Conservation (phyloP, 2,113 vertebrate genomes). For the Hippolais icterina region DNA sequence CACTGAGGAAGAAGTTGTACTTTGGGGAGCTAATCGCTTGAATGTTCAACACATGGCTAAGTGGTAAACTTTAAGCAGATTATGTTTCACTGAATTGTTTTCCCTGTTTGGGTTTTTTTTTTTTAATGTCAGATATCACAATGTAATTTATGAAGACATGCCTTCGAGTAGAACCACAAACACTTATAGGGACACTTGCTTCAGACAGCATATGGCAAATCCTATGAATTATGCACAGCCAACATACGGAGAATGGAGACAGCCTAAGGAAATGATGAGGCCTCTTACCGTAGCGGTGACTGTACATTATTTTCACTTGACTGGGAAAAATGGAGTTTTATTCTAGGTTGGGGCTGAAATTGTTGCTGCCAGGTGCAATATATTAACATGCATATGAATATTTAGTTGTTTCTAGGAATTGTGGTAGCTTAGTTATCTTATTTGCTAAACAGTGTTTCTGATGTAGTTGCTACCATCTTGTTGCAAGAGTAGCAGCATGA, state of each 20-base stretch:
- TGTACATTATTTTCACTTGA: slow-evolving; percentile 34
- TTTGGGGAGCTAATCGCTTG: slow-evolving; percentile 42
- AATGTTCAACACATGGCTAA: slow-evolving; percentile 44
- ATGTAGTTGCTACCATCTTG: background rate
- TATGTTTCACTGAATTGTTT: slow-evolving; percentile 59
- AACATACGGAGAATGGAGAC: slow-evolving; percentile 37
- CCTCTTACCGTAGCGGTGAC: background rate
- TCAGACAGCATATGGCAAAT: slow-evolving; percentile 61
- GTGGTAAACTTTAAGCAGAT: slow-evolving; percentile 50
- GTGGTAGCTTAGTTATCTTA: background rate
- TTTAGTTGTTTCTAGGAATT: slow-evolving; percentile 31
- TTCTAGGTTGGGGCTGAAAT: background rate
- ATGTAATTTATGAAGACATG: slow-evolving; percentile 21
- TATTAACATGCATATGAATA: slow-evolving; percentile 13
- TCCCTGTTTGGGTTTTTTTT: slow-evolving; percentile 15
- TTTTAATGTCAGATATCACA: slow-evolving; percentile 34
- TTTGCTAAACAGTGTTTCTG: background rate
- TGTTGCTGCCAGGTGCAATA: slow-evolving; percentile 9
- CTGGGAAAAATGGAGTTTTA: slow-evolving; percentile 28
- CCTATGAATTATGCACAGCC: slow-evolving; percentile 70
- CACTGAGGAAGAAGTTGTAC: background rate
- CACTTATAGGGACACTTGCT: slow-evolving; percentile 37
- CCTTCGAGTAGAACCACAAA: background rate
- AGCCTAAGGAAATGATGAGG: slow-evolving; percentile 44
- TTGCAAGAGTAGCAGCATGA: background rate